These are phyloP conservation scores for Psettodes erumei DNA, from an alignment of 2,113 vertebrate species.

Conservation along the genomic window DNA sequence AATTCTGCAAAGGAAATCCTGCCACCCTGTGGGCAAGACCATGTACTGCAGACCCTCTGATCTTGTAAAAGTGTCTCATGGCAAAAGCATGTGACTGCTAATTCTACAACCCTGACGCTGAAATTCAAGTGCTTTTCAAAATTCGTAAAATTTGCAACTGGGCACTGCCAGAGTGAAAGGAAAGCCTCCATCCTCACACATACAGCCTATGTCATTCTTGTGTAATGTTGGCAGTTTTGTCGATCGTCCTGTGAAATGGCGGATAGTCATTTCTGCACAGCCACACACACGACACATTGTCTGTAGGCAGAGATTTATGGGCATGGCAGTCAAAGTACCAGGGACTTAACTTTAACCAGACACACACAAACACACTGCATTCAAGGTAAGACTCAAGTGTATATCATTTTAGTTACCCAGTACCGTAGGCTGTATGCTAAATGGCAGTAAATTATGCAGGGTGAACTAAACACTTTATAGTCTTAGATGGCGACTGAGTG, in stretches of 20 bases:
- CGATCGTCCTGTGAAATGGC: not conserved
- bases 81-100: constrained; percentile 22
- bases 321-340: not conserved
- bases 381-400: no score
- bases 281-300: not conserved
- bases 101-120: not conserved
- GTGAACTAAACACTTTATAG: no score
- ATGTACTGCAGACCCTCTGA: not conserved
- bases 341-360: no score
- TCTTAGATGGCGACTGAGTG: not conserved
- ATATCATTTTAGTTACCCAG: no score
- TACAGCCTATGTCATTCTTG: not conserved
- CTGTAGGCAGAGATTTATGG: constrained; percentile 22
- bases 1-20: constrained; percentile 26
- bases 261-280: not conserved
- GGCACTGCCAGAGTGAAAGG: not conserved
- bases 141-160: no score
- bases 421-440: not conserved
- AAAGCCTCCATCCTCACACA: not conserved
- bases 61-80: constrained; percentile 15
- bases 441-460: not conserved
- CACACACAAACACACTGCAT: not conserved
- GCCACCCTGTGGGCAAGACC: constrained; percentile 41
- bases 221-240: not conserved
- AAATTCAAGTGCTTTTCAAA: not conserved